Evolutionary conservation across 2,113 vertebrate genomes (phyloP), one percentile per base, ranked within the genome.

Genomic region (Brachyhypopomus gauderio): DNA sequence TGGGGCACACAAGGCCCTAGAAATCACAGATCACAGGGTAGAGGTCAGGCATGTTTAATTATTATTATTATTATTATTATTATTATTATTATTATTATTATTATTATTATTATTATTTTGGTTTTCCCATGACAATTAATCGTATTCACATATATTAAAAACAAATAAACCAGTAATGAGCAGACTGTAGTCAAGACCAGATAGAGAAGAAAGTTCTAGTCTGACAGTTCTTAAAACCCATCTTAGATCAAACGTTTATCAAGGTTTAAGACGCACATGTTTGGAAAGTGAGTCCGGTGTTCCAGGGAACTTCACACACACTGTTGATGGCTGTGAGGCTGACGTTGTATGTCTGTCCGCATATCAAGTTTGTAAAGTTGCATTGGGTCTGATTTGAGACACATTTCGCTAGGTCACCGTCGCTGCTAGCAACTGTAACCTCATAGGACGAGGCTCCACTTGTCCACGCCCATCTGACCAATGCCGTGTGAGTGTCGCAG

Each of bases 1-100:
- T 70, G 2, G 0, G 92, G 93, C 36, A 85, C 75, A 71, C 94
- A 95, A 1, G 93, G 94, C 8, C 90, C 94, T 95, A 66, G 45
- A 38, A 55, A 11, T 58, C 22, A 83, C 12, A 52, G 12, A 12
- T 52, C 45, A 34, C 3, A 11, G 52, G 17, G 8, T 20, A 41
- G 34, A n/a, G 3, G 16, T 19, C 27, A 63, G n/a, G 30, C 2
- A 30, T 30, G 30, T 30, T 30, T 30, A 30, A 30, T 30, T 30
- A 30, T 30, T 30, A 30, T 30, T 30, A 30, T 30, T 30, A 30
- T 30, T 30, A 30, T 30, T 30, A 30, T 30, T 30, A 30, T 30
- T 30, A 30, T 30, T 30, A 30, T 30, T 30, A 30, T 30, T 30
- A 30, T 30, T 30, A 30, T 30, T 30, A 30, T 30, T 30, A 30